Evolutionary conservation across 2,888 invertebrate species (phyloP).

Genomic region (Tetropium fuscum): DNA sequence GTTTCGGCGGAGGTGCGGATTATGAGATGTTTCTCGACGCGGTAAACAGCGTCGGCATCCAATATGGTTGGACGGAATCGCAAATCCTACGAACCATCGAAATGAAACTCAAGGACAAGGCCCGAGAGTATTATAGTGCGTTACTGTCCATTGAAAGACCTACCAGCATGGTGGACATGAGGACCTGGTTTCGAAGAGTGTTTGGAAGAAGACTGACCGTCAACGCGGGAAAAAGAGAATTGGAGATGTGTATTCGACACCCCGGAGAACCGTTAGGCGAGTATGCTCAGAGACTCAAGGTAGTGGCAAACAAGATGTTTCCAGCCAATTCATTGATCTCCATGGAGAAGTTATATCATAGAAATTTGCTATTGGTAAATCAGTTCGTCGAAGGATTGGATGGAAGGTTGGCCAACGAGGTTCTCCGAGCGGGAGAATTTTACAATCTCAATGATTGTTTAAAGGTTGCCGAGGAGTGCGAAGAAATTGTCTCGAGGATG

Average conservation of each 20-base stretch:
- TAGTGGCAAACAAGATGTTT: constrained; percentile 21
- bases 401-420: constrained; percentile 17
- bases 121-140: too few relatives aligned
- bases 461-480: constrained; percentile 16
- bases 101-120: too few relatives aligned
- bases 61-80: constrained; percentile 1
- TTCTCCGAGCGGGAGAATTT: constrained; percentile 20
- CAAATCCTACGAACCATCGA: constrained; percentile 14
- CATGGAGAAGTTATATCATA: background rate
- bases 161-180: constrained; percentile 10
- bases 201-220: constrained; percentile 23
- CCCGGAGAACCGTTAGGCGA: constrained; percentile 25
- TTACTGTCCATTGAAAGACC: constrained; percentile 18
- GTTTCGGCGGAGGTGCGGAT: constrained; percentile 24
- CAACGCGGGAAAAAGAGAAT: constrained; percentile 10
- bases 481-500: constrained; percentile 20
- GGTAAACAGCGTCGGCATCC: constrained; percentile 6
- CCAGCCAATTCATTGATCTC: background rate
- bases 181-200: constrained; percentile 17
- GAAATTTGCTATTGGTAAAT: constrained; percentile 22
- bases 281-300: constrained; percentile 22
- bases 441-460: constrained; percentile 13
- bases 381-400: constrained; percentile 28
- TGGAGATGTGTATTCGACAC: constrained; percentile 16
- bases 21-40: constrained; percentile 27